Evolutionary conservation across 2,797 vertebrate genomes (phyloP).

Genomic region (Eulemur mongoz): DNA sequence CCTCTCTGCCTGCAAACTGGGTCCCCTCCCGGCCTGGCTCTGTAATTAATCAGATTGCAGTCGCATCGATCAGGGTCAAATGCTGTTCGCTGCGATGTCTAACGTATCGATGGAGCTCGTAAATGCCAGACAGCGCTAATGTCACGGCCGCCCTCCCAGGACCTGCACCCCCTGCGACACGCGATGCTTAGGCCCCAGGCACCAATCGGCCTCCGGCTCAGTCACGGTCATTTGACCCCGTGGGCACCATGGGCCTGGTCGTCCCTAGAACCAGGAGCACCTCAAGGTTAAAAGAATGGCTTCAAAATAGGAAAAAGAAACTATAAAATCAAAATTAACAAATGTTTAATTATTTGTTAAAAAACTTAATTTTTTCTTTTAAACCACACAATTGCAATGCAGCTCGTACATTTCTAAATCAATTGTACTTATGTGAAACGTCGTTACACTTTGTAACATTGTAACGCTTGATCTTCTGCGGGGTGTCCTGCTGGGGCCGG

Average conservation of each 20-base stretch:
- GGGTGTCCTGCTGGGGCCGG: too few relatives aligned
- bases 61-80: conserved; percentile 51
- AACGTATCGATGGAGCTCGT: neutral
- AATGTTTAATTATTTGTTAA: neutral
- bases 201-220: accelerated
- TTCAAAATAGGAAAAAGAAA: neutral
- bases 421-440: accelerated
- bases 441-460: accelerated
- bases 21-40: conserved; percentile 49
- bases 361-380: neutral
- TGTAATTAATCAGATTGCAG: conserved; percentile 37
- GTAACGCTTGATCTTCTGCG: accelerated
- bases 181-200: accelerated
- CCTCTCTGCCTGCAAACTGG: neutral
- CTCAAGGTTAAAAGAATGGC: neutral
- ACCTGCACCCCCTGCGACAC: neutral
- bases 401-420: accelerated
- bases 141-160: neutral
- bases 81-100: neutral
- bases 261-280: neutral
- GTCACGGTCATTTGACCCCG: accelerated
- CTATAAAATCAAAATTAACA: neutral
- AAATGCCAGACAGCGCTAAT: neutral
- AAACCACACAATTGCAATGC: accelerated
- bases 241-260: accelerated